Evolutionary conservation across 2,888 invertebrate genomes (phyloP).

Genomic region (Cheilosia soror): DNA sequence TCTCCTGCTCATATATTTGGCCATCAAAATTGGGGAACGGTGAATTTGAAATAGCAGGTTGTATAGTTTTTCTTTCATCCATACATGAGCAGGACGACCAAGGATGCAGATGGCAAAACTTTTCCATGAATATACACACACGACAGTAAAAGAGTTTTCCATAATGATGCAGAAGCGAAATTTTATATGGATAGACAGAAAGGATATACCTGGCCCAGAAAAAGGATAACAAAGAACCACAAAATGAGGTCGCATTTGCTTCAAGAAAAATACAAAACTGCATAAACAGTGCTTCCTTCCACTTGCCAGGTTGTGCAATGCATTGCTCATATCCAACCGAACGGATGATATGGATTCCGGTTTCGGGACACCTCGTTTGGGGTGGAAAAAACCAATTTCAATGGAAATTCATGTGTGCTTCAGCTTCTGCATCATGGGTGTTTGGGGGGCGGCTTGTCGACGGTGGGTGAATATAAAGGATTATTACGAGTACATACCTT

Average conservation of each 20-base stretch:
- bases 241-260: slow-evolving; percentile 44
- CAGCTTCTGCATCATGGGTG: not conserved
- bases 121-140: slow-evolving; percentile 20
- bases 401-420: slow-evolving; percentile 25
- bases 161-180: slow-evolving; percentile 35
- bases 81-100: slow-evolving; percentile 2
- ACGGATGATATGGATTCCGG: slow-evolving; percentile 10
- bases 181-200: slow-evolving; percentile 26
- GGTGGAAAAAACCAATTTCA: slow-evolving; percentile 1
- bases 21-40: slow-evolving; percentile 1
- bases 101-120: slow-evolving; percentile 23
- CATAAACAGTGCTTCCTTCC: not conserved
- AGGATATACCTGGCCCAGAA: not conserved
- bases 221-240: slow-evolving; percentile 34
- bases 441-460: not conserved
- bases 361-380: not conserved
- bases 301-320: not conserved
- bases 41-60: slow-evolving; percentile 20
- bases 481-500: slow-evolving; percentile 50
- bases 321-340: not conserved
- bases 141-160: not conserved
- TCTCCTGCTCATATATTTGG: not conserved
- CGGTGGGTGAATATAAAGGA: slow-evolving; percentile 37
- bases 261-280: slow-evolving; percentile 2
- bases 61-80: not conserved